phyloP scores from a whole-genome alignment of 2,888 invertebrate genomes.

The Tillus elongatus region DNA sequence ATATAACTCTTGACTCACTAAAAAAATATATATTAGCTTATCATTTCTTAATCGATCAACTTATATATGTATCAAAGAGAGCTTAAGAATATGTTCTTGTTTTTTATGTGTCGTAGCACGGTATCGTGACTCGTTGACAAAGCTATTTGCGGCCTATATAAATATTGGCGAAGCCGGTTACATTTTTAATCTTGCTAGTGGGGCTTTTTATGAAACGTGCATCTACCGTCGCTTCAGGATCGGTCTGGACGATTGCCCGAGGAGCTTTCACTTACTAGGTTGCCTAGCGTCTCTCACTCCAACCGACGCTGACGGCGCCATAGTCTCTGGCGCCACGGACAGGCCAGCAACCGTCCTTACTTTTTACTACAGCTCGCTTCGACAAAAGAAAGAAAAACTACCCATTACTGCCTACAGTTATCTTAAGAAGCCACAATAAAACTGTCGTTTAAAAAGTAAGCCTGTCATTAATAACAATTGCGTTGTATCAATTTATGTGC shows the following conservation, averaged over 20 bases:
- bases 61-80: neutral
- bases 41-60: neutral
- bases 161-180: constrained; percentile 28
- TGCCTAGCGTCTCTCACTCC: constrained; percentile 24
- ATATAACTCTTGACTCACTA: too few species aligned
- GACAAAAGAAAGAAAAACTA: constrained; percentile 41
- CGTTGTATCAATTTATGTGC: constrained; percentile 39
- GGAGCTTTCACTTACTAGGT: constrained; percentile 33
- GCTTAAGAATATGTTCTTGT: neutral
- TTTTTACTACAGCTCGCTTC: constrained; percentile 38
- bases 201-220: constrained; percentile 11
- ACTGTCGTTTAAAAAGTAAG: constrained; percentile 42
- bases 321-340: constrained; percentile 35
- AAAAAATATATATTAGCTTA: too few species aligned
- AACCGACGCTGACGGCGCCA: constrained; percentile 30
- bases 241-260: constrained; percentile 36
- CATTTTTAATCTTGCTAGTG: constrained; percentile 31
- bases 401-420: constrained; percentile 44
- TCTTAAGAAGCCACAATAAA: constrained; percentile 44
- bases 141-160: constrained; percentile 28
- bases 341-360: constrained; percentile 38
- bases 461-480: constrained; percentile 41
- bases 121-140: constrained; percentile 24
- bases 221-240: constrained; percentile 22
- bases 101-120: neutral